Evolutionary conservation across 2,888 invertebrate species (phyloP).

Genomic region (Sericinus montela): DNA sequence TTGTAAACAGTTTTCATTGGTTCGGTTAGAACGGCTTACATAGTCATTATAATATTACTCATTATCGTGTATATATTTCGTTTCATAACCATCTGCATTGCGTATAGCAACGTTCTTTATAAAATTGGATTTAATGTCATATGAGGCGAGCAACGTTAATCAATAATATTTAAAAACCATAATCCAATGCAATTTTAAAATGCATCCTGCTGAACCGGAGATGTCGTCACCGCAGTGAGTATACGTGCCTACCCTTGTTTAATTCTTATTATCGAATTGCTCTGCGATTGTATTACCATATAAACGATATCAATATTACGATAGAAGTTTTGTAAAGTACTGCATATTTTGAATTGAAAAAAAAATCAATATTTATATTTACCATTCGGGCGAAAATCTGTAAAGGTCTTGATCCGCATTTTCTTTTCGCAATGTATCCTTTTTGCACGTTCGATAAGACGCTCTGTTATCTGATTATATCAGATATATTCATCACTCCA

Average conservation of each 20-base stretch:
- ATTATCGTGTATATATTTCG: slow-evolving; percentile 2
- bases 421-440: slow-evolving; percentile 77
- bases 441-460: slow-evolving; percentile 65
- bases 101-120: slow-evolving; percentile 3
- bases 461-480: slow-evolving; percentile 48
- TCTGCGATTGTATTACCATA: not conserved
- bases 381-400: slow-evolving; percentile 77
- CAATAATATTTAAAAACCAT: slow-evolving; percentile 3
- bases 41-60: not conserved
- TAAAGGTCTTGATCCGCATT: slow-evolving; percentile 74
- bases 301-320: not conserved
- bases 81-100: slow-evolving; percentile 16
- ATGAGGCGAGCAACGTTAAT: not conserved
- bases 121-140: not conserved
- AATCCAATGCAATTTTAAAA: slow-evolving; percentile 12
- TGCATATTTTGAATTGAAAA: not conserved
- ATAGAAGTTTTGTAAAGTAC: not conserved
- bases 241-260: slow-evolving; percentile 13
- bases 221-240: slow-evolving; percentile 15
- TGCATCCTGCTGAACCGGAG: slow-evolving; percentile 7
- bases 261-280: slow-evolving; percentile 5
- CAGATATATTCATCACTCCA: slow-evolving; percentile 69
- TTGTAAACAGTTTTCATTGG: slow-evolving; percentile 5
- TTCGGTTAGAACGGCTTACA: slow-evolving; percentile 4
- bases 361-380: slow-evolving; percentile 37